Percentiles rank a stretch among this genome's conserved stretches.
phyloP scores from a whole-genome alignment of 2,888 invertebrate genomes.

The Leptopilina drosophilae region DNA sequence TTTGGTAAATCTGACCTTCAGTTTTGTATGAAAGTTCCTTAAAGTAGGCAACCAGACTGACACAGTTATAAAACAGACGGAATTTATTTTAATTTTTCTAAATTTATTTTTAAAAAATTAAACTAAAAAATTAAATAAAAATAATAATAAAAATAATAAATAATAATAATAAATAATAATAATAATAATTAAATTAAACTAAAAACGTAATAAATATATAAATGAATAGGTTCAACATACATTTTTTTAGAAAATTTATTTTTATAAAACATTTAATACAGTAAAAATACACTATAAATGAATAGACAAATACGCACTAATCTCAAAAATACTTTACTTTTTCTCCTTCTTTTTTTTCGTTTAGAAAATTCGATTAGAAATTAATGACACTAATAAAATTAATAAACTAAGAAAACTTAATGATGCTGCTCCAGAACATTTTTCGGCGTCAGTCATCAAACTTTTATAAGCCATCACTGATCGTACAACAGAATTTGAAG shows the following conservation, averaged over 20 bases:
- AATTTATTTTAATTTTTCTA: too few species aligned
- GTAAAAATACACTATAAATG: background rate
- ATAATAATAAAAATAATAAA: too few species aligned
- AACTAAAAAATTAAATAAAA: too few species aligned
- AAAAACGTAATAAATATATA: too few species aligned
- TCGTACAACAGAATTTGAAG: constrained; percentile 73
- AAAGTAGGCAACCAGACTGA: too few species aligned
- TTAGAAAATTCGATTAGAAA: background rate
- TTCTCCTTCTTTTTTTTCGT: background rate
- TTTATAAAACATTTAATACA: background rate
- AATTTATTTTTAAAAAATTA: too few species aligned
- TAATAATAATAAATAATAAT: too few species aligned
- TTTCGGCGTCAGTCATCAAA: constrained; percentile 61
- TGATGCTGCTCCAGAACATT: constrained; percentile 16
- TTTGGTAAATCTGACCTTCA: too few species aligned
- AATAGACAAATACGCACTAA: background rate
- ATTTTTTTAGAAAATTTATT: background rate
- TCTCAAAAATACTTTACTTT: background rate
- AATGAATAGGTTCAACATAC: background rate
- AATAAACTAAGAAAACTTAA: constrained; percentile 12
- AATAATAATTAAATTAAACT: too few species aligned
- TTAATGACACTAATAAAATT: constrained; percentile 4
- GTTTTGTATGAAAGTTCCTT: too few species aligned
- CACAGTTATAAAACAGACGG: too few species aligned
- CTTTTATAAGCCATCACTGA: constrained; percentile 80